These are phyloP conservation scores for Embiotoca jacksoni DNA, from an alignment of 2,113 vertebrate species.

Conservation along the genomic window DNA sequence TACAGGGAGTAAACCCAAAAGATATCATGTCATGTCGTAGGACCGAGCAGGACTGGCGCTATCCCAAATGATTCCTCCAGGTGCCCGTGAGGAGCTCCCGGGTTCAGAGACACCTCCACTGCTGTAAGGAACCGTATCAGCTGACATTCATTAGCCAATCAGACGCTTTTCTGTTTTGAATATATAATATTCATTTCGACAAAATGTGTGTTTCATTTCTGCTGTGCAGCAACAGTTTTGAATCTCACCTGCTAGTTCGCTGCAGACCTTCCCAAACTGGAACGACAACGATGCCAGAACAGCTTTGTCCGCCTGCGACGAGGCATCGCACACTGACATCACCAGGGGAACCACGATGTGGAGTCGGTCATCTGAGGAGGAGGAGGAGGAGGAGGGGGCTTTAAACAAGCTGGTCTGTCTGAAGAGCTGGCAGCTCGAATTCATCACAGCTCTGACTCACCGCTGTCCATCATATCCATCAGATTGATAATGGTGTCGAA, in stretches of 20 bases:
- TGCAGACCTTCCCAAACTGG: conserved; percentile 94
- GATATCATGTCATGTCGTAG: too few relatives aligned
- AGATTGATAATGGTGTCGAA: conserved; percentile 94
- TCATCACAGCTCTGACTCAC: conserved; percentile 74
- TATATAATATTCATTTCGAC: too few relatives aligned
- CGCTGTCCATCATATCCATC: conserved; percentile 91
- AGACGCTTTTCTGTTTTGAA: too few relatives aligned
- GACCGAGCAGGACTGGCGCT: too few relatives aligned
- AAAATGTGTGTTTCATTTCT: too few relatives aligned
- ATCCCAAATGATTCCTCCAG: too few relatives aligned
- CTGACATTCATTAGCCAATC: too few relatives aligned
- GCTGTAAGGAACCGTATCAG: too few relatives aligned
- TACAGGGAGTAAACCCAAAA: too few relatives aligned
- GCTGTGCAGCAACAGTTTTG: background rate
- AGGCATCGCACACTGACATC: conserved; percentile 59
- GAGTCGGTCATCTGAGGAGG: conserved; percentile 58
- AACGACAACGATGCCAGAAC: conserved; percentile 91
- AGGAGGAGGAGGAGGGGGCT: background rate
- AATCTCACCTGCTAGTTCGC: conserved; percentile 90
- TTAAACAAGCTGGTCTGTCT: background rate
- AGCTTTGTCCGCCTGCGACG: conserved; percentile 88
- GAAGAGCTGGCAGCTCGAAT: background rate
- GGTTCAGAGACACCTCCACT: too few relatives aligned
- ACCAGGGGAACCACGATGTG: conserved; percentile 65
- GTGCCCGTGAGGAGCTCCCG: too few relatives aligned